These are phyloP conservation scores for Mechanitis mazaeus DNA, from an alignment of 2,888 invertebrate genomes.

Conservation along the genomic window DNA sequence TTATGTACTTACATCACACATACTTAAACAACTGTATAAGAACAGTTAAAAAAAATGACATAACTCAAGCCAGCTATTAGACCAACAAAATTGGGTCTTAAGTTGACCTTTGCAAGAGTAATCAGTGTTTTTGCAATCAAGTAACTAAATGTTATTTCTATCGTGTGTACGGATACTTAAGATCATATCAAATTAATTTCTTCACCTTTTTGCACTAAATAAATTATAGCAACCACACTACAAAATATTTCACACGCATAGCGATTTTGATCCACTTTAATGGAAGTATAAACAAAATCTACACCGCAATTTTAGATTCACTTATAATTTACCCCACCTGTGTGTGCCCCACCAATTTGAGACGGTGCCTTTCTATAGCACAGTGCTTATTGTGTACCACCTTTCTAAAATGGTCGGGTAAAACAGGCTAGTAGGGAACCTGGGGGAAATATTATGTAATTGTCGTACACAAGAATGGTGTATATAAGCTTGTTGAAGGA, in stretches of 20 bases:
- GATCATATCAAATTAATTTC: too few relatives aligned
- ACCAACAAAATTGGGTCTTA: too few relatives aligned
- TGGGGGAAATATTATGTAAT: constrained; percentile 67
- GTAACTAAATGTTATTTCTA: too few relatives aligned
- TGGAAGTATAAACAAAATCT: constrained; percentile 24
- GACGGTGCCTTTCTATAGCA: constrained; percentile 40
- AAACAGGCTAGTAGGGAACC: constrained; percentile 62
- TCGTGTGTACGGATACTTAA: too few relatives aligned
- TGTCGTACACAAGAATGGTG: constrained; percentile 47
- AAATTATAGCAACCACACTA: not conserved
- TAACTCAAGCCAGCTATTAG: too few relatives aligned
- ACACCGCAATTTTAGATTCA: constrained; percentile 29
- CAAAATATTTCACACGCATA: constrained; percentile 21
- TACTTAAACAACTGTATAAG: not conserved
- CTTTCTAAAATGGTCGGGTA: constrained; percentile 57
- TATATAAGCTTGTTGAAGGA: constrained; percentile 63
- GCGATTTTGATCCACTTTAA: constrained; percentile 26
- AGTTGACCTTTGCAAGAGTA: too few relatives aligned
- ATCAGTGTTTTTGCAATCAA: too few relatives aligned
- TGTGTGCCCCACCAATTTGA: constrained; percentile 45
- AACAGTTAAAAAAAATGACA: not conserved
- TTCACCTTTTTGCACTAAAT: too few relatives aligned
- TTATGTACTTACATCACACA: not conserved
- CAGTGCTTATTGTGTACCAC: constrained; percentile 29
- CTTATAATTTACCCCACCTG: constrained; percentile 50